phyloP scores from a whole-genome alignment of 92 coral and sea anemone species.

The Parazoanthus atlanticus region DNA sequence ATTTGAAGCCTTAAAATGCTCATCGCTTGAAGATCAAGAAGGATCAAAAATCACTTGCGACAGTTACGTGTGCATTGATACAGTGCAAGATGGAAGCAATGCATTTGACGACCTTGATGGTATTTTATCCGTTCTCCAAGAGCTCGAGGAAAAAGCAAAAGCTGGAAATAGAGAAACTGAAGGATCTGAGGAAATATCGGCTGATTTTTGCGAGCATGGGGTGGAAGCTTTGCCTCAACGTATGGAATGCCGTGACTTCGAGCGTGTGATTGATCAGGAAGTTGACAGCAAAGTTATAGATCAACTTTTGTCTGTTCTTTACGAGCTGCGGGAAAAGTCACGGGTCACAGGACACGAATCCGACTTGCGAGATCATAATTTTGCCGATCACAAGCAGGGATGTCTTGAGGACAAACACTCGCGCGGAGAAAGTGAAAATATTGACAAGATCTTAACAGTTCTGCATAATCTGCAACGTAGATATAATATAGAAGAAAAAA shows the following conservation, averaged over 20 bases:
- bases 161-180: not conserved
- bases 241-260: constrained; percentile 16
- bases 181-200: not conserved
- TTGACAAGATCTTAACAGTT: constrained; percentile 26
- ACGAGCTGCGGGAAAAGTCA: constrained; percentile 8
- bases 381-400: not conserved
- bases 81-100: not conserved
- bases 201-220: not conserved
- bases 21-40: constrained; percentile 1
- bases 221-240: not conserved
- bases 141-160: constrained; percentile 26
- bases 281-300: not conserved
- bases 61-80: not conserved
- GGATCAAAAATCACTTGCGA: not conserved
- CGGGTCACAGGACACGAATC: not conserved
- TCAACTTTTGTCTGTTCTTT: constrained; percentile 12
- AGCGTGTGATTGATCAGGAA: not conserved
- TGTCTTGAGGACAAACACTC: not conserved
- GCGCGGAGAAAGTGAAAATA: constrained; percentile 1
- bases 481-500: not conserved
- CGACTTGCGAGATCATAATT: not conserved
- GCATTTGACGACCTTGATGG: constrained; percentile 22
- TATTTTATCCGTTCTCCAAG: constrained; percentile 28
- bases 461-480: constrained; percentile 18
- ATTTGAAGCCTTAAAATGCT: constrained; percentile 28